A percentile compares a stretch with the other conserved stretches of the same genome.
Evolutionary conservation across 2,113 vertebrate species (phyloP).

Genomic region (Pteronura brasiliensis): DNA sequence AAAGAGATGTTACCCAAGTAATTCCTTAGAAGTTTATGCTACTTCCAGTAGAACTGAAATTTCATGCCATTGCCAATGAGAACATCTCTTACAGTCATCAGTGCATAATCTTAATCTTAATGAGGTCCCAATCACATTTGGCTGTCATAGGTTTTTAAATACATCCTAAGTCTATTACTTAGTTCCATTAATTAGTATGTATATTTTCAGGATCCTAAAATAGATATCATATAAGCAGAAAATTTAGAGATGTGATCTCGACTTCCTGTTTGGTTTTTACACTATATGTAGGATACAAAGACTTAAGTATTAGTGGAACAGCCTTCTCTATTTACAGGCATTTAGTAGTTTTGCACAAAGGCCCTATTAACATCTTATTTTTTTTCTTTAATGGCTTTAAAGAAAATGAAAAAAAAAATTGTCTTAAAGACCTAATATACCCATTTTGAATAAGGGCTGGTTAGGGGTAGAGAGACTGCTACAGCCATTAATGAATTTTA

Average conservation of each 20-base stretch:
- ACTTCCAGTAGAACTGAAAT: constrained; percentile 61
- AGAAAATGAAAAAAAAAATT: neutral
- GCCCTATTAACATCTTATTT: neutral
- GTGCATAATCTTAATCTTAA: constrained; percentile 70
- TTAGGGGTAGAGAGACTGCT: neutral
- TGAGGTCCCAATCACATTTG: constrained; percentile 71
- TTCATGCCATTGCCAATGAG: constrained; percentile 31
- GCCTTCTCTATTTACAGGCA: neutral
- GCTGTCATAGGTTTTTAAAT: constrained; percentile 74
- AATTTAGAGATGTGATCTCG: constrained; percentile 43
- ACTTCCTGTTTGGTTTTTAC: constrained; percentile 52
- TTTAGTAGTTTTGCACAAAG: neutral
- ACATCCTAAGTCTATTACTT: constrained; percentile 56
- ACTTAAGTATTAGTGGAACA: neutral
- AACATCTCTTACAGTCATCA: constrained; percentile 47
- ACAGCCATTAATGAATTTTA: neutral
- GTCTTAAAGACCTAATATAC: neutral
- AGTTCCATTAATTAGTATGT: constrained; percentile 74
- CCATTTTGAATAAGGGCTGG: neutral
- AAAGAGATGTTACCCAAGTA: constrained; percentile 67
- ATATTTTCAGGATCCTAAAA: constrained; percentile 69
- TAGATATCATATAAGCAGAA: constrained; percentile 64
- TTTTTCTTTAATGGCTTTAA: neutral
- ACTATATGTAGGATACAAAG: neutral
- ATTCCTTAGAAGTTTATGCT: constrained; percentile 54